Evolutionary conservation across 1,140 invertebrate species (phyloP), one percentile per base, ranked within the genome.

Genomic region (Saccostrea cuccullata): DNA sequence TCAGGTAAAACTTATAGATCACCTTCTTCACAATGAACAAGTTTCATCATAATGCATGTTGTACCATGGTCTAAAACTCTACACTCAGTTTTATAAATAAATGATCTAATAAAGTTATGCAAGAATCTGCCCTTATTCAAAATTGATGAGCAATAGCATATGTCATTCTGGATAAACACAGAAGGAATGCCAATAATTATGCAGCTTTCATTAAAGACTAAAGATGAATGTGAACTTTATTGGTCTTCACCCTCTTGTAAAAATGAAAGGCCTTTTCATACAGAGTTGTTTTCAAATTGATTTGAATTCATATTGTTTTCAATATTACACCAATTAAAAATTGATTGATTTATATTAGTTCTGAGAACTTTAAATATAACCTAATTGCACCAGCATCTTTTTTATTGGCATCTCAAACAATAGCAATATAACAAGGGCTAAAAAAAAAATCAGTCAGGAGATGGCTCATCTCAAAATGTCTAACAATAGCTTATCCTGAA

Each of bases 281-380:
- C 30, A 30, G 26, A 77, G 26, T 77, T 30, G 8, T 77, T 77
- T 77, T 30, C 23, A 11, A 30, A 11, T 77, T 26, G 17, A 77
- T 40, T 77, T 26, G 70, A 26, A 20, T 36, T 77, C 70, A 36
- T 77, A 77, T 30, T 77, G 70, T 26, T 77, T 77, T 77, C 70
- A 77, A 64, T 30, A 15, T 40, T 77, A 23, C 30, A 30, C 30
- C 3, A 77, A 77, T 77, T 36, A 77, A 77, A 26, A 77, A 13
- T 77, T 77, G 15, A 77, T 77, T 77, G 70, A 77, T 77, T 77
- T 15, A 77, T 30, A 36, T 77, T 11, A 77, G 6, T 30, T 30
- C 70, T 36, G 30, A 30, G 26, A 36, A 17, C 15, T 13, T 26
- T 77, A 8, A 77, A 30, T 77, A 36, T 30, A 17, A 15, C 70